These are phyloP conservation scores for Hypocryptadius cinnamomeus DNA, from an alignment of 2,113 vertebrate genomes.

Conservation along the genomic window DNA sequence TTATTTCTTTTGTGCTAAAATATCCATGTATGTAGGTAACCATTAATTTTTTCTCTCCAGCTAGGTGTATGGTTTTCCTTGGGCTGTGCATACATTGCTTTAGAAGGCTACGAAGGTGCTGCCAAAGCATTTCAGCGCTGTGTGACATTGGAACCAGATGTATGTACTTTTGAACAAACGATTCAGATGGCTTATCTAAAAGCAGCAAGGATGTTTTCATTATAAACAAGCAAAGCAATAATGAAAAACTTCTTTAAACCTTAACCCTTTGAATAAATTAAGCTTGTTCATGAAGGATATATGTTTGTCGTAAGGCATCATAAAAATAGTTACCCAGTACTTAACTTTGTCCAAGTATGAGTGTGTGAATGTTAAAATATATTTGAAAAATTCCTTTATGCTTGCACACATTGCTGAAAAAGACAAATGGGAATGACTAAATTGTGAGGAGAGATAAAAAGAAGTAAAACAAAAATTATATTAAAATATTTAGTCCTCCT, in stretches of 20 bases:
- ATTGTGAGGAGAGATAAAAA: neutral
- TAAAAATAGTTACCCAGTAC: neutral
- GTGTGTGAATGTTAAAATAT: neutral
- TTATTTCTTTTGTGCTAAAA: neutral
- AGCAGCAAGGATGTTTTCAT: conserved; percentile 28
- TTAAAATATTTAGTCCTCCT: neutral
- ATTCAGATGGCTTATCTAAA: conserved; percentile 25
- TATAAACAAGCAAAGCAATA: conserved; percentile 20
- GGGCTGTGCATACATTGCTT: conserved; percentile 88
- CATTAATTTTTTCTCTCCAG: conserved; percentile 58
- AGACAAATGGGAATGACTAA: neutral
- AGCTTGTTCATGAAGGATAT: neutral
- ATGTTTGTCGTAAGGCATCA: neutral
- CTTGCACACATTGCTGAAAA: neutral
- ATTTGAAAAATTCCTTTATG: neutral
- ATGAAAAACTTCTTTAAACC: conserved; percentile 10
- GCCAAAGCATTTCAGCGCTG: conserved; percentile 92
- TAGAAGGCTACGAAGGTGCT: conserved; percentile 87
- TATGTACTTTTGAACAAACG: conserved; percentile 62
- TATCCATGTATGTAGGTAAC: neutral
- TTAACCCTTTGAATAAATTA: neutral
- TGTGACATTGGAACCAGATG: conserved; percentile 90
- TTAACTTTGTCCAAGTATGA: neutral
- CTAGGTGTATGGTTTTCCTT: conserved; percentile 97
- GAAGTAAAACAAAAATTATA: neutral